Percentiles rank a stretch among this genome's conserved stretches.
Evolutionary conservation across 2,797 vertebrate species (phyloP).

Genomic region (Pteropus rufus): DNA sequence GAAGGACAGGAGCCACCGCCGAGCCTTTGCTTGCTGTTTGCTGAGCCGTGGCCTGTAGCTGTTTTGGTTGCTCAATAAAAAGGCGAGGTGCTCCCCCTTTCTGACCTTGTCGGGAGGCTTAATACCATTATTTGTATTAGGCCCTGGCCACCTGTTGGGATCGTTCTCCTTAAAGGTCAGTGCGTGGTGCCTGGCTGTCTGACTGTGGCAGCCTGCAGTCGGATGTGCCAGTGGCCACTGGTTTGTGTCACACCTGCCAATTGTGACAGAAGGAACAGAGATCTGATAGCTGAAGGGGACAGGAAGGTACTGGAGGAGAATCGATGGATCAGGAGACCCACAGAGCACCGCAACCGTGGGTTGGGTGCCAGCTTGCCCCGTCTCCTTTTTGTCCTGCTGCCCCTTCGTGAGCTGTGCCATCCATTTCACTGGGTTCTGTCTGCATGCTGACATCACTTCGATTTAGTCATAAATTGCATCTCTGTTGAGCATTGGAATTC

Average conservation of each 20-base stretch:
- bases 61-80: slow-evolving; percentile 88
- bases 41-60: slow-evolving; percentile 50
- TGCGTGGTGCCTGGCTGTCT: slow-evolving; percentile 84
- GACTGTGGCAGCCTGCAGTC: slow-evolving; percentile 79
- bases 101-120: slow-evolving; percentile 83
- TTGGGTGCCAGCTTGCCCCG: not conserved
- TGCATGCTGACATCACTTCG: not conserved
- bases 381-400: not conserved
- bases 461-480: not conserved
- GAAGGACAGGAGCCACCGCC: not conserved
- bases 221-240: slow-evolving; percentile 80
- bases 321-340: not conserved
- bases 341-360: not conserved
- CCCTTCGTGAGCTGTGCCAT: not conserved
- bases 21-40: slow-evolving; percentile 34
- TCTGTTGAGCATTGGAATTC: not conserved
- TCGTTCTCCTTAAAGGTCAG: slow-evolving; percentile 89
- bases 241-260: slow-evolving; percentile 79
- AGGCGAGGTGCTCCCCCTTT: slow-evolving; percentile 86
- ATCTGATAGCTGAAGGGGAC: slow-evolving; percentile 68
- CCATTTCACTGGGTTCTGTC: not conserved
- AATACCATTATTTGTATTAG: slow-evolving; percentile 86
- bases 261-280: slow-evolving; percentile 81
- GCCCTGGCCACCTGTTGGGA: slow-evolving; percentile 91
- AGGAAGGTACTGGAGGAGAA: slow-evolving; percentile 28